Conservation (phyloP, 1,140 invertebrate species). For the Drosophila tani region DNA sequence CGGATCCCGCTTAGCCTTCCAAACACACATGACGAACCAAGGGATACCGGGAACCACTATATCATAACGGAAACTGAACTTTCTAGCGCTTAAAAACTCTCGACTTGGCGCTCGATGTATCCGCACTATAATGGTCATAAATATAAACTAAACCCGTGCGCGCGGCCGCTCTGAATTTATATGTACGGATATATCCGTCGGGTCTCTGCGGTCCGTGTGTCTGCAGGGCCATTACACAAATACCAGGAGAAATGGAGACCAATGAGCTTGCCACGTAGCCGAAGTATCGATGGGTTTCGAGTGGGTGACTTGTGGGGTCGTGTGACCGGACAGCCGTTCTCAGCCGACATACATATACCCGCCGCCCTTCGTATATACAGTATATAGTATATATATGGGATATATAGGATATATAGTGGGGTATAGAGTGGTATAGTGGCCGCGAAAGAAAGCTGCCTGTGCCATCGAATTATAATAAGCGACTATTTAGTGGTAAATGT, state of each 20-base stretch:
- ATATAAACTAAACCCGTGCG: conserved; percentile 82
- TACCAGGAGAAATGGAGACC: conserved; percentile 66
- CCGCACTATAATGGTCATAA: conserved; percentile 85
- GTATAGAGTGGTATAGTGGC: conserved; percentile 9
- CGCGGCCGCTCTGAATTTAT: conserved; percentile 58
- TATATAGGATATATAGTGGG: conserved; percentile 27
- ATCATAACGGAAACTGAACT: conserved; percentile 16
- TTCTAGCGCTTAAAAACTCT: conserved; percentile 23
- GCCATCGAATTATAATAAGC: conserved; percentile 81
- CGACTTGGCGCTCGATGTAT: conserved; percentile 78
- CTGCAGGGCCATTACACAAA: conserved; percentile 60
- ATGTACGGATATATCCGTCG: conserved; percentile 52
- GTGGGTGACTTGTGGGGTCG: conserved; percentile 49
- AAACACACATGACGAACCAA: conserved; percentile 27
- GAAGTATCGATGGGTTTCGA: conserved; percentile 82
- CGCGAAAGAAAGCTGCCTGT: conserved; percentile 42
- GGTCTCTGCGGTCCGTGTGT: conserved; percentile 14
- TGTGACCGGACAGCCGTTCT: conserved; percentile 79
- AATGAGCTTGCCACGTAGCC: conserved; percentile 74
- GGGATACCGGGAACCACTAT: background rate
- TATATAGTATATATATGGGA: conserved; percentile 21
- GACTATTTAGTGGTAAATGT: conserved; percentile 81
- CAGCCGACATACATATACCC: conserved; percentile 45
- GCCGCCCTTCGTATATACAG: background rate
- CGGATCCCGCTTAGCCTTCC: conserved; percentile 2